A percentile compares a stretch with the other conserved stretches of the same genome.
phyloP scores from a whole-genome alignment of 2,888 invertebrate genomes.

The Lepeophtheirus nordmannii region DNA sequence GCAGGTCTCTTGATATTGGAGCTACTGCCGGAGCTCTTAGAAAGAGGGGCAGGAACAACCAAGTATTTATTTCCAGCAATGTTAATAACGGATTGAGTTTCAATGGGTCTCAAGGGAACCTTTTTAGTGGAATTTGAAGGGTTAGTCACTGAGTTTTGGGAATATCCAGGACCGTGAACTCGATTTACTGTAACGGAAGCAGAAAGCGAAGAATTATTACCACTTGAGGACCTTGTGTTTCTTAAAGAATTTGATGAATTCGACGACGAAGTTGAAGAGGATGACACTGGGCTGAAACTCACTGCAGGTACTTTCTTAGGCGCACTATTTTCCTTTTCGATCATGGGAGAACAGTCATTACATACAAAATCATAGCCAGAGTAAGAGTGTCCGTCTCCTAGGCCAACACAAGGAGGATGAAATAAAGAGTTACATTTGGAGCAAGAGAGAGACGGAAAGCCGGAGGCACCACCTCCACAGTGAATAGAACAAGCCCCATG shows the following conservation, averaged over 20 bases:
- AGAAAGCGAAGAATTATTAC: not conserved
- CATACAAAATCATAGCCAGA: constrained; percentile 12
- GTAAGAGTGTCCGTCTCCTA: not conserved
- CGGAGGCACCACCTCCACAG: constrained; percentile 16
- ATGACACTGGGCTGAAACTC: not conserved
- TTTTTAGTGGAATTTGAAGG: not conserved
- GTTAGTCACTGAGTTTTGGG: not conserved
- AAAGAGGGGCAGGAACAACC: constrained; percentile 11
- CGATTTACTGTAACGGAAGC: not conserved
- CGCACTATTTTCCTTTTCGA: constrained; percentile 9
- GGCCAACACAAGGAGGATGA: constrained; percentile 23
- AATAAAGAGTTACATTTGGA: constrained; percentile 15
- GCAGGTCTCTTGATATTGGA: not conserved
- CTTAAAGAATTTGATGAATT: not conserved
- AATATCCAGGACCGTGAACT: not conserved
- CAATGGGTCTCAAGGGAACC: constrained; percentile 14
- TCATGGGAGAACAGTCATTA: not conserved
- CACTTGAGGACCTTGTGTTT: not conserved
- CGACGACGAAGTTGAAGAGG: not conserved
- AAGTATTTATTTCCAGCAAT: constrained; percentile 23
- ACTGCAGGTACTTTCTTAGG: not conserved
- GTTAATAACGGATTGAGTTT: constrained; percentile 18
- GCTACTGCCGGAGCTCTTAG: not conserved
- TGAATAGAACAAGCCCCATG: constrained; percentile 19
- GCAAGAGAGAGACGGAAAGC: constrained; percentile 16